Evolutionary conservation across 2,797 vertebrate species (phyloP), one percentile per base, ranked within the genome.

Genomic region (Mareca strepera): DNA sequence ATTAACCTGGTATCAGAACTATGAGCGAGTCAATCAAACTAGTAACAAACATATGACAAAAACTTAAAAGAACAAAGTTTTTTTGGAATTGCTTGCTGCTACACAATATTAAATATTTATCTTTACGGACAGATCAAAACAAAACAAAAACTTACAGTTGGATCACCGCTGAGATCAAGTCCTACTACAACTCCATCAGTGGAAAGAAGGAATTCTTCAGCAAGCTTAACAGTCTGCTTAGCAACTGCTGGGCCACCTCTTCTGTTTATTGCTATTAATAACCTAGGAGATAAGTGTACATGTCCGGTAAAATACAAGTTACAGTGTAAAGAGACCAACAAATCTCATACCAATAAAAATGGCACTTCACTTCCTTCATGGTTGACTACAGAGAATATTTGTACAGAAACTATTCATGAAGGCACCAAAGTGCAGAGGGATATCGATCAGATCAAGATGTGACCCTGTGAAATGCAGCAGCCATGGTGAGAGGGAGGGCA

Each of bases 111-210:
- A 28, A 1, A 2, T 2, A 55, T 17, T 59, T 63, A 11, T n/a
- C 33, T 64, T 66, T 52, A 64, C 64, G 37, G 88, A 90, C 55
- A 95, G 25, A 69, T 8, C 18, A 63, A 93, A 94, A 76, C 17
- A 33, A 44, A 75, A 21, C 15, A 53, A 73, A 83, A 91, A 92
- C 98, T 98, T 92, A 99, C 99, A 2, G 91, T 98, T 53, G 99
- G 99, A 96, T 99, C 98, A 88, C 99, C 99, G 73, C 99, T 99
- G 75, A 99, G 98, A 94, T 99, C 99, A 58, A 99, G 94, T 88
- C 99, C 99, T 77, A 99, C 97, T 86, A 99, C 99, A 93, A 98
- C 74, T 46, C 98, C 98, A 68, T 98, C 97, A 35, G 98, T 97
- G 35, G 98, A 99, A 86, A 98, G 96, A 97, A 99, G 98, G 96